Base-by-base conservation (phyloP, 1,140 invertebrate genomes). In the Ctenoplectra terminalis region DNA sequence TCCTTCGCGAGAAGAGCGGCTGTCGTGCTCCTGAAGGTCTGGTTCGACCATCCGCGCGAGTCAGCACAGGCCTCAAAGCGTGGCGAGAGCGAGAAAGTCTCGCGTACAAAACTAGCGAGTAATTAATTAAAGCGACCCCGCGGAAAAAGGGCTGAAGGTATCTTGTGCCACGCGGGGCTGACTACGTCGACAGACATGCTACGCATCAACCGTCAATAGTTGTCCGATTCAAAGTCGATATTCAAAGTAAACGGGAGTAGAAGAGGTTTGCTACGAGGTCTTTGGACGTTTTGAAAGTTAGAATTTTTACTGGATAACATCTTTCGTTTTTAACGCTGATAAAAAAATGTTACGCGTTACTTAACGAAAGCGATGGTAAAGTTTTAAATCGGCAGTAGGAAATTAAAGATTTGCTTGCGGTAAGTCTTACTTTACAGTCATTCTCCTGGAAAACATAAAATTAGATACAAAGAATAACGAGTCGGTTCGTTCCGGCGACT, bases 51-150 rank as follows among this genome's bases (percentile, higher is more conserved):
- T 67, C 52, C 79, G 26, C 52, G 40, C 40, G 60, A 23, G 31
- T 15, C 52, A 43, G 17, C n/a, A 26, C 52, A 17, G 52, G 76
- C 48, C 80, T 89, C 89, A 88, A 90, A 88, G 87, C 67, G 17
- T 8, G 63, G 15, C 52, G 31, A 78, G 17, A 71, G 31, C 83
- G 75, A 85, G 86, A 84, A 84, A 79, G 60, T 87, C 81, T 70
- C 79, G 85, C 66, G 71, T 58, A 80, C 83, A 75, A 90, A 88
- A 86, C 83, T 83, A 78, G 56, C 63, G 84, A 89, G 88, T 88
- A 91, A 90, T 91, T 91, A 90, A 91, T 91, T 91, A 89, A 89
- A 90, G 61, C 66, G 48, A 46, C 29, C 34, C 50, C 50, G 26
- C 29, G 61, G n/a, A 74, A 67, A 40, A 26, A 58, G 71, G 78